Evolutionary conservation across 2,797 vertebrate species (phyloP).

Genomic region (Streptopelia turtur): DNA sequence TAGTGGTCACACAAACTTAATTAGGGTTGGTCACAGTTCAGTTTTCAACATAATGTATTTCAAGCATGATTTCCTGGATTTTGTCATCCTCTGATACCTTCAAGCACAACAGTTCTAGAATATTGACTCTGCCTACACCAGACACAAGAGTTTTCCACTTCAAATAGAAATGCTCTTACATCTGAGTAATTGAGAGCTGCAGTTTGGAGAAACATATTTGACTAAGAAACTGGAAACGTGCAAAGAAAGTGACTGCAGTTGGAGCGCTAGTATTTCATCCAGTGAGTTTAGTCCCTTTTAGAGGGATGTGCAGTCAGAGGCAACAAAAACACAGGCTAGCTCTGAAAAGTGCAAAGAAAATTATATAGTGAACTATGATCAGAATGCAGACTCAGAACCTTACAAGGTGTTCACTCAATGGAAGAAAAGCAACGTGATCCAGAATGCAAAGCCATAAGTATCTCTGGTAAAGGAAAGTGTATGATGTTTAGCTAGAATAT

Average conservation of each 20-base stretch:
- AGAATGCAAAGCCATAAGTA: neutral
- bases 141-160: neutral
- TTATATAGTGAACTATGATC: neutral
- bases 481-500: neutral
- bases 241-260: neutral
- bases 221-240: neutral
- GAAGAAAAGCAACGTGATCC: neutral
- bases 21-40: conserved; percentile 40
- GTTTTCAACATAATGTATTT: conserved; percentile 61
- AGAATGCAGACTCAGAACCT: neutral
- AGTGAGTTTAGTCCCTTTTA: neutral
- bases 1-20: conserved; percentile 46
- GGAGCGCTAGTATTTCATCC: neutral
- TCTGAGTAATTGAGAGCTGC: neutral
- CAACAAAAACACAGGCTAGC: neutral
- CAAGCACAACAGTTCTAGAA: conserved; percentile 52
- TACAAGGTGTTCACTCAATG: neutral
- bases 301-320: neutral
- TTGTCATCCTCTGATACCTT: conserved; percentile 71
- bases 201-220: neutral
- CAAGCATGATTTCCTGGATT: neutral
- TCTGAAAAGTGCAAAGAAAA: neutral
- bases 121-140: conserved; percentile 75
- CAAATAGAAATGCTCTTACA: neutral
- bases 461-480: neutral